phyloP scores from a whole-genome alignment of 2,113 vertebrate genomes.

The Typhlomys cinereus region DNA sequence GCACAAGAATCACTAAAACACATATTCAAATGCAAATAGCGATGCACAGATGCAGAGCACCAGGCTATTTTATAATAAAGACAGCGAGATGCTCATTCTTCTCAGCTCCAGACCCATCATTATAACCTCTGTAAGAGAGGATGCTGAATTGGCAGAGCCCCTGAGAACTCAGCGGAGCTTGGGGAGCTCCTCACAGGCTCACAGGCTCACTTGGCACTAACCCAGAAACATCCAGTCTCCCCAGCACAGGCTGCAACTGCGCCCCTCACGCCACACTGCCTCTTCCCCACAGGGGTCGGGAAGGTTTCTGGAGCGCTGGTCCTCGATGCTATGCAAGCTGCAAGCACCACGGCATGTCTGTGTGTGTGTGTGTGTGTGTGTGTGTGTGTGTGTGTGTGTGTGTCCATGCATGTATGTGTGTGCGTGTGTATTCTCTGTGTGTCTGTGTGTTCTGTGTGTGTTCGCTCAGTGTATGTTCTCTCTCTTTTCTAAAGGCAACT shows the following conservation, averaged over 20 bases:
- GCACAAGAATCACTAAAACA: conserved; percentile 35
- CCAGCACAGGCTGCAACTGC: conserved; percentile 51
- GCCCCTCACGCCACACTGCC: conserved; percentile 35
- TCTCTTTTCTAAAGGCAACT: background rate
- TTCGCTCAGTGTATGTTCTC: too few species aligned
- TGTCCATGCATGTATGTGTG: background rate
- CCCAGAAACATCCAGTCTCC: background rate
- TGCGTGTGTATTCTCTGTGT: too few species aligned
- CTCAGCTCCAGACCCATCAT: conserved; percentile 59
- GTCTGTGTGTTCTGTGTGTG: background rate
- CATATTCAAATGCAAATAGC: conserved; percentile 66
- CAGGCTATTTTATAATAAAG: conserved; percentile 38
- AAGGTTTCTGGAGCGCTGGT: background rate
- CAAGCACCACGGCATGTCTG: background rate
- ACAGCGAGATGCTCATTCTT: conserved; percentile 34
- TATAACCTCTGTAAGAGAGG: conserved; percentile 45
- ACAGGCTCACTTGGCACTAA: conserved; percentile 29
- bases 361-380: background rate
- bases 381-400: background rate
- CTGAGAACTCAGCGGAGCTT: background rate
- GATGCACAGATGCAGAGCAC: conserved; percentile 55
- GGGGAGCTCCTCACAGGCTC: background rate
- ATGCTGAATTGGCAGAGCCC: conserved; percentile 30
- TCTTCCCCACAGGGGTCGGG: background rate
- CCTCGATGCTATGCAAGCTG: background rate